Base-by-base conservation (phyloP, 2,797 vertebrate genomes). In the Australoheros facetus region DNA sequence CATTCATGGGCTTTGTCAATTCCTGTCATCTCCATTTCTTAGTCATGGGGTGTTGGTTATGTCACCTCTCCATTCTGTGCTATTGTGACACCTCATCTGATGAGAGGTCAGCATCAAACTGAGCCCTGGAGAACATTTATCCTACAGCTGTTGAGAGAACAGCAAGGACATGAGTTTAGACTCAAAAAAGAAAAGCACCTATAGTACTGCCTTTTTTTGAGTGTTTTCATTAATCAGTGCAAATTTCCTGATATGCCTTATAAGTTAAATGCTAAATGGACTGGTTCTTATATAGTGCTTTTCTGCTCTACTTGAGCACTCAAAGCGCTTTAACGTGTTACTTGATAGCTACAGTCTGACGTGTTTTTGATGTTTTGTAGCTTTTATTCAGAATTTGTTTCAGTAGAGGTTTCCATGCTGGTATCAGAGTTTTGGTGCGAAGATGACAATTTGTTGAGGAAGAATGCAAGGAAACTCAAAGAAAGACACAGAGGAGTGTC, bases 291-390 rank as follows among this genome's bases (percentile, higher is more conserved):
- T 10, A 37, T 10, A 37, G 9, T 37, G 34, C 34, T 37, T 37
- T 9, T 37, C 34, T 37, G 6, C 34, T 37, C 9, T 32, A 32
- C 32, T 32, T 32, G 8, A 37, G 34, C 8, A 37, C 34, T 37
- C 34, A 37, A 37, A 37, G 34, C 34, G 2, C 8, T 32, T 37
- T 37, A 37, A 37, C 8, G 8, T 37, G 34, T 37, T 93, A 87
- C 75, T 77, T 88, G 87, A 88, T 89, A 92, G 82, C 86, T 82
- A 79, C 79, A 93, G 89, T 94, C 92, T 86, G 86, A 70, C 85
- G 84, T 89, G 90, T 87, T 60, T 37, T 60, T 30, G 64, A 69
- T 26, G 84, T 87, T 90, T 88, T 73, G 26, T 62, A 32, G 5
- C 85, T 82, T 91, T 92, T 7, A n/a, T 70, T 51, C 30, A 57